Percentiles rank a stretch among this genome's conserved stretches.
Evolutionary conservation across 2,888 invertebrate species (phyloP).

Genomic region (Drosophila austrosaltans): DNA sequence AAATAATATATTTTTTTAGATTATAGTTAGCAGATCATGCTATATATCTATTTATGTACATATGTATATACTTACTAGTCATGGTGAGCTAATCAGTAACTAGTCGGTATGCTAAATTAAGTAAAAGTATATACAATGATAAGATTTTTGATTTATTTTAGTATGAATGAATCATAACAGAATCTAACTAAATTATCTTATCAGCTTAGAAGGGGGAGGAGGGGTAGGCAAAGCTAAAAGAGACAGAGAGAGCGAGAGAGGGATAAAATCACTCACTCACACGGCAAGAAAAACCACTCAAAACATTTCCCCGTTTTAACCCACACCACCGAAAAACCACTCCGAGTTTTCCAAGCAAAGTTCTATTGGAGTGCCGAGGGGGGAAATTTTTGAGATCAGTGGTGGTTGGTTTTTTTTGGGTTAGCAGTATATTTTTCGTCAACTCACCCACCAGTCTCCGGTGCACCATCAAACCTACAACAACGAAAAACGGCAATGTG

Average conservation of each 20-base stretch:
- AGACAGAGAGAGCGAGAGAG: background rate
- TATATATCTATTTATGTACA: background rate
- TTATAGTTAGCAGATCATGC: background rate
- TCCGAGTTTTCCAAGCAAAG: conserved; percentile 37
- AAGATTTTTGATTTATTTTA: conserved; percentile 32
- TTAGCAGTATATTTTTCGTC: conserved; percentile 73
- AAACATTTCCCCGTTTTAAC: conserved; percentile 22
- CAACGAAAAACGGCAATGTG: conserved; percentile 70
- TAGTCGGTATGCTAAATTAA: conserved; percentile 6
- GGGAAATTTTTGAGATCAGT: conserved; percentile 55
- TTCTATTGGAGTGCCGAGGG: conserved; percentile 17
- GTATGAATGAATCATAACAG: conserved; percentile 38
- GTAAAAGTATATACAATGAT: conserved; percentile 34
- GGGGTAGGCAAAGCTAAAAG: background rate
- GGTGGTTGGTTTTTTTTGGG: conserved; percentile 56
- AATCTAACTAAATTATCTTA: conserved; percentile 5
- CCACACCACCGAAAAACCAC: background rate
- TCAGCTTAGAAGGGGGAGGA: background rate
- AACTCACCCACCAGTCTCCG: conserved; percentile 82
- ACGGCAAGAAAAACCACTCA: conserved; percentile 27
- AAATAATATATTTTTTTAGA: background rate
- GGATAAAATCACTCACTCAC: conserved; percentile 27
- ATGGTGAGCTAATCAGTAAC: conserved; percentile 47
- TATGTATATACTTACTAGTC: conserved; percentile 17
- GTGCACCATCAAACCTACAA: conserved; percentile 74